A percentile compares a stretch with the other conserved stretches of the same genome.
Evolutionary conservation across 2,888 invertebrate genomes (phyloP).

Genomic region (Sarcophaga carnaria): DNA sequence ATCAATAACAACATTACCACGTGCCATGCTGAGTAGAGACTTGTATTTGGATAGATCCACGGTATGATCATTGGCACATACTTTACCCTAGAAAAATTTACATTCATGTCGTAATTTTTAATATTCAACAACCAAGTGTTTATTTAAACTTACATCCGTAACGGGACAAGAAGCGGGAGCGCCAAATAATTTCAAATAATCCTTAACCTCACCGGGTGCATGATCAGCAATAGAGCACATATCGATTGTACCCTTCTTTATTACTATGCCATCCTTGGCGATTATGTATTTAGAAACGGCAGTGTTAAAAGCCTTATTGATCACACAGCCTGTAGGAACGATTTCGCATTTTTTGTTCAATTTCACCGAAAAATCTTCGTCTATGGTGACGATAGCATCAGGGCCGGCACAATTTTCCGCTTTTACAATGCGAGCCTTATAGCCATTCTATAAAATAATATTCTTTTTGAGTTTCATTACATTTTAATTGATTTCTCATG

Average conservation of each 20-base stretch:
- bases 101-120: not conserved
- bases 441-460: conserved; percentile 77
- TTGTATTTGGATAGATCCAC: conserved; percentile 82
- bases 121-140: not conserved
- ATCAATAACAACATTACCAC: conserved; percentile 80
- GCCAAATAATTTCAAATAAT: conserved; percentile 74
- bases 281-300: conserved; percentile 80
- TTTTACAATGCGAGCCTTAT: conserved; percentile 77
- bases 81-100: conserved; percentile 74
- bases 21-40: conserved; percentile 80
- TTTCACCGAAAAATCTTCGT: conserved; percentile 76
- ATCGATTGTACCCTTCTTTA: conserved; percentile 81
- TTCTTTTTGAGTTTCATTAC: not conserved
- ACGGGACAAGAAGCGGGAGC: conserved; percentile 82
- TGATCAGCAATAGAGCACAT: conserved; percentile 79
- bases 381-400: conserved; percentile 75
- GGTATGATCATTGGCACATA: conserved; percentile 79
- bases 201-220: conserved; percentile 68
- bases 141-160: conserved; percentile 73
- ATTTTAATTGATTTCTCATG: too few species aligned
- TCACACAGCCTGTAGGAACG: conserved; percentile 81
- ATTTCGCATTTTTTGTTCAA: conserved; percentile 82
- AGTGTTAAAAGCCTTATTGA: conserved; percentile 80
- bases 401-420: conserved; percentile 78
- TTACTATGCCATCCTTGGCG: conserved; percentile 81